phyloP scores from a whole-genome alignment of 2,797 vertebrate genomes.

The Heterohyrax brucei region DNA sequence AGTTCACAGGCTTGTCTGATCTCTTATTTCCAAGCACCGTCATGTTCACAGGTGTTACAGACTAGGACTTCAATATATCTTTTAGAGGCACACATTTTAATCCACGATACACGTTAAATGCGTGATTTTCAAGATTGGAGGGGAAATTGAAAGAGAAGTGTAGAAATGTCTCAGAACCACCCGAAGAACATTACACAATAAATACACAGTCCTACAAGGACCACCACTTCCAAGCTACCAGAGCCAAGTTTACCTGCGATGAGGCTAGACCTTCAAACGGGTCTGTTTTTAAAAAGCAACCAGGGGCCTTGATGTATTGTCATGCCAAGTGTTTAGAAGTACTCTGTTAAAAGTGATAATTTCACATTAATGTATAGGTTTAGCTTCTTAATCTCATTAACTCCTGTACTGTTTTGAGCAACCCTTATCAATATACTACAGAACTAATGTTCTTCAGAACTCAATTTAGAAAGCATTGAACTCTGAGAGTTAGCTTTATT shows the following conservation, averaged over 20 bases:
- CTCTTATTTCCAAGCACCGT: too few species aligned
- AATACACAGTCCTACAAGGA: background rate
- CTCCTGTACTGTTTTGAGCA: conserved; percentile 12
- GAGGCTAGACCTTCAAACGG: background rate
- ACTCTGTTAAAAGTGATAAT: conserved; percentile 12
- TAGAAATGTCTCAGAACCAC: conserved; percentile 9
- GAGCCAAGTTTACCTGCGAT: background rate
- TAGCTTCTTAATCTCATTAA: conserved; percentile 26
- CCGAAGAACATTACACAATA: background rate
- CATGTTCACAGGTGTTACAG: too few species aligned
- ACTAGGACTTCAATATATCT: too few species aligned
- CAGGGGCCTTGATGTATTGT: background rate
- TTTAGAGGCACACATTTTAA: too few species aligned
- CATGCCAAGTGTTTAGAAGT: background rate
- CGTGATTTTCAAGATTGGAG: background rate
- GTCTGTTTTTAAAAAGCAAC: background rate
- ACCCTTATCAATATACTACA: background rate
- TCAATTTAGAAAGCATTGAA: background rate
- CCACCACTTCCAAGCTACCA: background rate
- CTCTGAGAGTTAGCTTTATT: background rate
- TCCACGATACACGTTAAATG: background rate
- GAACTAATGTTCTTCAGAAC: conserved; percentile 37
- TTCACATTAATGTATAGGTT: background rate
- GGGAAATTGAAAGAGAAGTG: background rate
- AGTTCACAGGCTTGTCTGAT: too few species aligned